Base-by-base conservation (phyloP, 2,797 vertebrate genomes). In the Thalassophryne amazonica region DNA sequence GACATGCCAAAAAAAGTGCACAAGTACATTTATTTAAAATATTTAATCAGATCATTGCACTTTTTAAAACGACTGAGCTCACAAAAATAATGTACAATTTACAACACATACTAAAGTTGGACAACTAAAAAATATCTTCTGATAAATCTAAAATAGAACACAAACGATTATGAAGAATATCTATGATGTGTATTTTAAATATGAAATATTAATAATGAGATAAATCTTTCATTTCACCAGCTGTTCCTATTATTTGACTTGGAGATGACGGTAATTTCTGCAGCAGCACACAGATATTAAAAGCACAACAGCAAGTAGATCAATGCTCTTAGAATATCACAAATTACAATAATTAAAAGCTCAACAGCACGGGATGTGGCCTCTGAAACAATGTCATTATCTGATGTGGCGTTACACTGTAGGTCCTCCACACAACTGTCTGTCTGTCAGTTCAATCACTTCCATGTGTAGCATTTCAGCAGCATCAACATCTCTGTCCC, bases 41-140 rank as follows among this genome's bases (percentile, higher is more conserved):
- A 68, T 84, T 86, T 82, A 88, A 64, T 80, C 71, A 60, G 76
- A 68, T 75, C 57, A 70, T n/a, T n/a, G n/a, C n/a, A n/a, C n/a
- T n/a, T n/a, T n/a, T n/a, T n/a, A n/a, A n/a, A n/a, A n/a, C n/a
- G n/a, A n/a, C n/a, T n/a, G n/a, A n/a, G n/a, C n/a, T n/a, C n/a
- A n/a, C n/a, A n/a, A n/a, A n/a, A n/a, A n/a, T n/a, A n/a, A n/a
- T 88, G 84, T 86, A 85, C 78, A 89, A 80, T 92, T 91, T 90
- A 93, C 90, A 93, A 88, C 85, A 84, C 76, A 71, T 73, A 61
- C 36, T 37, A 76, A 60, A 64, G 24, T 69, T 54, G 76, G 57
- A 71, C 60, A 65, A 72, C 49, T 53, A 78, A 76, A 83, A 88
- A 86, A 85, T 83, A 86, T 58, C 57, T 66, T 83, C 77, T 69